Evolutionary conservation across 53 echinoderm and acorn worm genomes (phyloP), one percentile per base, ranked within the genome.

Genomic region (Echinarachnius parma): DNA sequence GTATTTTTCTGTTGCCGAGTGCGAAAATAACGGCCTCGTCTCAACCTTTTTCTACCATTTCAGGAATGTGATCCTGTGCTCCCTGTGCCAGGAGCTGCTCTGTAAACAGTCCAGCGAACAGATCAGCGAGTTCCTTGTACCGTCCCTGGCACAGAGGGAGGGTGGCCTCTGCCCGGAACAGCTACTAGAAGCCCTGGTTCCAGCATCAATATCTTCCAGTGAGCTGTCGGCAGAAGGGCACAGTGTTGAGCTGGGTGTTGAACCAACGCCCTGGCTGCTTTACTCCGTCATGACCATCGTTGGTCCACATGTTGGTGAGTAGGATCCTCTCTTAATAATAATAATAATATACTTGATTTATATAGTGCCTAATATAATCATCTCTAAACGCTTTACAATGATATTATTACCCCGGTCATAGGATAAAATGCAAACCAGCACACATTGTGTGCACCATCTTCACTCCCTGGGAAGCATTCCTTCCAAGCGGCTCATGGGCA

Each of bases 221-320:
- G 20, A 19, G 4, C 9, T 50, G 52, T 50, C 52, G 5, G 48
- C 58, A 32, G 59, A 83, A 49, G 29, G 37, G 16, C 54, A 78
- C 60, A 50, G n/a, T 34, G 35, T 65, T 4, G 53, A 34, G 22
- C 37, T 83, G 11, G 77, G 66, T 22, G 64, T 60, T 21, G 77
- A 83, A 34, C 75, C 91, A 39, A 80, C 98, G 19, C 89, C 91
- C 32, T 98, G 98, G 98, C 80, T 98, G 62, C 85, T 98, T 25
- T 89, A 92, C 62, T 85, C 91, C 24, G 75, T 86, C 7, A 80
- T 98, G 86, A 78, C 80, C 24, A 37, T 98, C 19, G 85, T 87
- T 44, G 67, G 79, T 46, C 86, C 91, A 18, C 34, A 71, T 54
- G 48, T 95, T 39, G 78, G 91, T 95, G 76, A 87, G 82, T 61